phyloP scores from a whole-genome alignment of 2,888 invertebrate species.

The Galeopsomyia nigrocyanea region DNA sequence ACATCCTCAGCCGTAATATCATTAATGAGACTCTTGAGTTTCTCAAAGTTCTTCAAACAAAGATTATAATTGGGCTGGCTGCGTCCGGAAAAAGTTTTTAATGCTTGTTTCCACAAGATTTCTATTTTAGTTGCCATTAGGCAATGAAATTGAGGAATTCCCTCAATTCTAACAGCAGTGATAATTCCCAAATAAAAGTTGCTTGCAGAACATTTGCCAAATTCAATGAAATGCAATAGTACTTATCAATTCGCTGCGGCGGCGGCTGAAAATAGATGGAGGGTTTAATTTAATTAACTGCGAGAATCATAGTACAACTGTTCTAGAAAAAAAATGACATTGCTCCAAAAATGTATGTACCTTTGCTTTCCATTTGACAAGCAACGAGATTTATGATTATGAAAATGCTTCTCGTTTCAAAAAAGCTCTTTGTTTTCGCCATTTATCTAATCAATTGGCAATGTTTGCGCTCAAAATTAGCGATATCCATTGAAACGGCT shows the following conservation, averaged over 20 bases:
- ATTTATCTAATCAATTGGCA: neutral
- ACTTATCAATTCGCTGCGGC: no score
- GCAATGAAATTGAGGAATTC: neutral
- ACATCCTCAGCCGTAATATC: slow-evolving; percentile 79
- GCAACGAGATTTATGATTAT: no score
- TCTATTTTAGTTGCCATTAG: slow-evolving; percentile 74
- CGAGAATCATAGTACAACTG: no score
- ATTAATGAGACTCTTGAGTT: slow-evolving; percentile 77
- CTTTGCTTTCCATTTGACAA: no score
- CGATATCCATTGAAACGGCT: neutral
- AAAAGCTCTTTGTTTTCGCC: no score
- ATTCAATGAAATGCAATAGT: no score
- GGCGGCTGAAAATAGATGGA: no score
- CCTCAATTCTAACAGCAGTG: neutral
- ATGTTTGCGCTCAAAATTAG: no score
- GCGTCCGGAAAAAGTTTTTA: slow-evolving; percentile 77
- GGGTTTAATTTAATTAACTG: no score
- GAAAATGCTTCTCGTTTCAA: no score
- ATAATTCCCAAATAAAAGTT: neutral
- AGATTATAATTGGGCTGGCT: slow-evolving; percentile 71
- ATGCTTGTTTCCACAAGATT: slow-evolving; percentile 79
- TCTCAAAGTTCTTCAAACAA: slow-evolving; percentile 77
- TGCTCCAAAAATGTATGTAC: no score
- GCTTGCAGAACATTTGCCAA: neutral
- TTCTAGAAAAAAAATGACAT: no score